These are phyloP conservation scores for Gari tellinella DNA, from an alignment of 2,888 invertebrate genomes.

Conservation along the genomic window DNA sequence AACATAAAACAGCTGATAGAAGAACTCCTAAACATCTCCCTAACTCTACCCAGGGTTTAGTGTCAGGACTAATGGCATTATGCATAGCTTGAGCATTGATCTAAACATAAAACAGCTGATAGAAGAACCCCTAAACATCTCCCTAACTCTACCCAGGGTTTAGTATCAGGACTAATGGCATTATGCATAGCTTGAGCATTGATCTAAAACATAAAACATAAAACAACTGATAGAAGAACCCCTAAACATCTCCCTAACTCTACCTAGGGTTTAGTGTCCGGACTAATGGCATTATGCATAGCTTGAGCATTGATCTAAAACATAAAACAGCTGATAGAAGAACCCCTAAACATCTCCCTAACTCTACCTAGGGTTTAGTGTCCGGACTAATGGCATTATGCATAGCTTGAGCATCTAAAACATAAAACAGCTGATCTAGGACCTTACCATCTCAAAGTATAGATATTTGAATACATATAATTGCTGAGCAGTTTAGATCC, in stretches of 20 bases:
- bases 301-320: slow-evolving; percentile 87
- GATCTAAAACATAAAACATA: slow-evolving; percentile 64
- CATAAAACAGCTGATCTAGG: not conserved
- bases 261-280: slow-evolving; percentile 86
- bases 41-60: slow-evolving; percentile 86
- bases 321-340: slow-evolving; percentile 77
- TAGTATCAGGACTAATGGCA: slow-evolving; percentile 85
- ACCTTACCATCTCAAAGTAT: too few species aligned
- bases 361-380: slow-evolving; percentile 86
- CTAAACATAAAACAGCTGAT: slow-evolving; percentile 60
- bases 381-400: slow-evolving; percentile 85
- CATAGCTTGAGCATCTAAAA: slow-evolving; percentile 85
- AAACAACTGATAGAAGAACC: slow-evolving; percentile 80
- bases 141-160: slow-evolving; percentile 87
- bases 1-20: slow-evolving; percentile 65
- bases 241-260: slow-evolving; percentile 86
- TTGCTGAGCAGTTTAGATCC: too few species aligned
- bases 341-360: slow-evolving; percentile 86
- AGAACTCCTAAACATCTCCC: slow-evolving; percentile 86
- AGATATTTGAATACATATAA: too few species aligned
- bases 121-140: slow-evolving; percentile 86
- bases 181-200: slow-evolving; percentile 86
- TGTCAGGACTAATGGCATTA: slow-evolving; percentile 85
- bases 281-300: slow-evolving; percentile 85
- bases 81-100: slow-evolving; percentile 88